phyloP scores from a whole-genome alignment of 1,140 invertebrate species.

The Pteromalus puparum region DNA sequence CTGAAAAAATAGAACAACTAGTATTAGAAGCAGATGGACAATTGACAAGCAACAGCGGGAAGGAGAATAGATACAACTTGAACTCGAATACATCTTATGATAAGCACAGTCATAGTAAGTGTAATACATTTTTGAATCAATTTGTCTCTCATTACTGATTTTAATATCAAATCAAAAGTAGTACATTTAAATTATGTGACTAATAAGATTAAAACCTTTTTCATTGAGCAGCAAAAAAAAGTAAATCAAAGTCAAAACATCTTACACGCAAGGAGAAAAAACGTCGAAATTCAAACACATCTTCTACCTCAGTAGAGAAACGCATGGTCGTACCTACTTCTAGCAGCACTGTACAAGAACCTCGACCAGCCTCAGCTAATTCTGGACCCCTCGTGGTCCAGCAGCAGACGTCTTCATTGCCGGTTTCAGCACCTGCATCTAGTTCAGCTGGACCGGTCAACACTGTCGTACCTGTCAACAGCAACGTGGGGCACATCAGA shows the following conservation, averaged over 20 bases:
- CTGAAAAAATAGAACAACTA: constrained; percentile 95
- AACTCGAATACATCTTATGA: constrained; percentile 71
- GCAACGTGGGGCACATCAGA: constrained; percentile 84
- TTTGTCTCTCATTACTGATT: not conserved
- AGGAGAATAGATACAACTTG: constrained; percentile 78
- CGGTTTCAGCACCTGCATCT: not conserved
- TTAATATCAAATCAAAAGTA: not conserved
- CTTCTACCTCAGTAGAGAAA: constrained; percentile 71
- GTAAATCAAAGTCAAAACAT: constrained; percentile 25
- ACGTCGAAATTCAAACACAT: constrained; percentile 71
- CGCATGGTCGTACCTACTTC: constrained; percentile 65
- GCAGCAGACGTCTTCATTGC: not conserved
- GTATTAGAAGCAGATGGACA: constrained; percentile 86
- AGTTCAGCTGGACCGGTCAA: constrained; percentile 63
- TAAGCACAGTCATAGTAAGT: constrained; percentile 73
- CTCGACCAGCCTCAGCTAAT: constrained; percentile 68
- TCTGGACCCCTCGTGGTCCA: constrained; percentile 67
- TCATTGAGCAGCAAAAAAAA: not conserved
- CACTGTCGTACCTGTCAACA: constrained; percentile 75
- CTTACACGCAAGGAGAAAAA: constrained; percentile 68
- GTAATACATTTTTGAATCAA: not conserved
- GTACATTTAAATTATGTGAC: not conserved
- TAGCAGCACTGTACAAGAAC: constrained; percentile 61
- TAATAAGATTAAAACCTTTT: not conserved
- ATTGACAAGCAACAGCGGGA: constrained; percentile 77